Base-by-base conservation (phyloP, 2,113 vertebrate species). In the Sitta europaea region DNA sequence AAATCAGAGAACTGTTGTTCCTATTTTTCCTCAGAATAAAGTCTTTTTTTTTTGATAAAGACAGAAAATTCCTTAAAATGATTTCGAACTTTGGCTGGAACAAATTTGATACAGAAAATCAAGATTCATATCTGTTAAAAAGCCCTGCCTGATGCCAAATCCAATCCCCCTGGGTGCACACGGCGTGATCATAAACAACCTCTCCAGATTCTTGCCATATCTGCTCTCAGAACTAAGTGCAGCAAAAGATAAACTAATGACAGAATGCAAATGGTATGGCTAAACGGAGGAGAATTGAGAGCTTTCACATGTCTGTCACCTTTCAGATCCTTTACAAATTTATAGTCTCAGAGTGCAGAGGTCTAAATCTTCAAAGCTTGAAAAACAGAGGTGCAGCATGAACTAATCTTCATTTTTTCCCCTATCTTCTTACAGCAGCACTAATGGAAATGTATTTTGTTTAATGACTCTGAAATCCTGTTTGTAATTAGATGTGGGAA, bases 401-500 rank as follows among this genome's bases (percentile, higher is more conserved):
- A 97, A 97, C 97, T 98, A 98, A 98, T 98, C 97, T 98, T 98
- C 95, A 97, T 97, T 95, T 96, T 96, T 91, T 18, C 81, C 88
- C 96, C 97, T 94, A 96, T 98, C 97, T 96, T 97, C 96, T 98
- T 98, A 97, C 95, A 97, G 96, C 97, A 98, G 96, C 97, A 97
- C 98, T 99, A 98, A 98, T 98, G 98, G 98, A 98, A 99, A 98
- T 98, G 98, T 98, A 98, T 98, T 98, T 98, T 98, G 98, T 98
- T 98, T 98, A 98, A 99, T 98, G 98, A 98, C 98, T 98, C 98
- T 98, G 98, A 98, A 98, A 98, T 98, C 98, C 98, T 98, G 98
- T 98, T 98, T 98, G 98, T 99, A 99, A 99, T 99, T 98, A 99
- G 98, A 99, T 99, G 98, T 99, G 98, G 98, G 98, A 99, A 98